phyloP scores from a whole-genome alignment of 2,797 vertebrate species.

The Pseudocheirus occidentalis region DNA sequence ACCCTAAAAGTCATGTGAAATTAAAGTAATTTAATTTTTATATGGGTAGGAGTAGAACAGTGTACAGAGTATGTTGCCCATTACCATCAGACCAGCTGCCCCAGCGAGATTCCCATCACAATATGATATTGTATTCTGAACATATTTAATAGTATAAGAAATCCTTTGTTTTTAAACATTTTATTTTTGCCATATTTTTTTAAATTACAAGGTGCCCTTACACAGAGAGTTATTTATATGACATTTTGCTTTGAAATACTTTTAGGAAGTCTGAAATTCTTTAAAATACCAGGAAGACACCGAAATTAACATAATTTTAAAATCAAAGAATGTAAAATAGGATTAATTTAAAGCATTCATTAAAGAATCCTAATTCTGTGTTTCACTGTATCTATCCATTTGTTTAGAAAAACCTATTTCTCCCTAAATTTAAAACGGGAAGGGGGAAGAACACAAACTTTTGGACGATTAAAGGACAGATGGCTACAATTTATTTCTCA shows the following conservation, averaged over 20 bases:
- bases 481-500: constrained; percentile 29
- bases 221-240: constrained; percentile 52
- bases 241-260: constrained; percentile 51
- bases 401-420: constrained; percentile 11
- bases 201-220: constrained; percentile 26
- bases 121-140: accelerated
- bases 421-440: neutral
- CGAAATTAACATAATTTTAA: constrained; percentile 21
- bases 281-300: constrained; percentile 38
- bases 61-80: neutral
- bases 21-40: constrained; percentile 58
- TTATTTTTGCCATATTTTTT: neutral
- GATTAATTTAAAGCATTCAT: neutral
- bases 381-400: constrained; percentile 6
- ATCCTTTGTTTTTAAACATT: constrained; percentile 59
- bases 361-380: neutral
- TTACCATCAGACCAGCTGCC: neutral
- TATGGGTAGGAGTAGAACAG: constrained; percentile 8
- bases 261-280: constrained; percentile 11
- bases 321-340: neutral
- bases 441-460: neutral
- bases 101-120: neutral
- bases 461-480: constrained; percentile 36
- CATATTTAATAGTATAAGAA: neutral
- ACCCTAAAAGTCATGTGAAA: constrained; percentile 63